Evolutionary conservation across 2,797 vertebrate species (phyloP).

Genomic region (Typhlichthys eigenmanni): DNA sequence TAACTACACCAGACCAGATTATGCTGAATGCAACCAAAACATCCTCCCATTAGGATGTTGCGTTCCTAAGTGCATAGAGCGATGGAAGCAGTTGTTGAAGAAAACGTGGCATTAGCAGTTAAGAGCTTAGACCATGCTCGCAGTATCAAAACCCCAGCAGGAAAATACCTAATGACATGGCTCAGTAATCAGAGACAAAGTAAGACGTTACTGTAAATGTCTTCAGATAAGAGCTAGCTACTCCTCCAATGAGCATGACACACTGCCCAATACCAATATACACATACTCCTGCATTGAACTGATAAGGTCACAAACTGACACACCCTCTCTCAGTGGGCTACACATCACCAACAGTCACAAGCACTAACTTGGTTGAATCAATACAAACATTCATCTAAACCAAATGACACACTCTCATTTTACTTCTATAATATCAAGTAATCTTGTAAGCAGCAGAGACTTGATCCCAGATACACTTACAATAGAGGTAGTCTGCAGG

Average conservation of each 20-base stretch:
- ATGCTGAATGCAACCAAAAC: constrained; percentile 19
- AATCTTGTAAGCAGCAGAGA: no score
- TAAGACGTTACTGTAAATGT: constrained; percentile 61
- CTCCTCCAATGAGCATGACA: constrained; percentile 41
- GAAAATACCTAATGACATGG: constrained; percentile 51
- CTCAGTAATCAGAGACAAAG: constrained; percentile 56
- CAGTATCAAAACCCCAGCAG: constrained; percentile 42
- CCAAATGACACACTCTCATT: background rate
- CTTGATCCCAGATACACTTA: no score
- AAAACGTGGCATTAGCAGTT: constrained; percentile 54
- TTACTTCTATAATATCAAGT: background rate
- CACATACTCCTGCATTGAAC: constrained; percentile 53
- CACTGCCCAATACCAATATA: constrained; percentile 9
- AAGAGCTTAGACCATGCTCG: constrained; percentile 44
- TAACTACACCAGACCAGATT: background rate
- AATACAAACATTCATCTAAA: constrained; percentile 3
- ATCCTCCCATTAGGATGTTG: constrained; percentile 52
- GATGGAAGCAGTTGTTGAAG: constrained; percentile 30
- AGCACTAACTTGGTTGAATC: constrained; percentile 27
- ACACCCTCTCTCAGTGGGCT: constrained; percentile 62
- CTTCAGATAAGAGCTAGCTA: constrained; percentile 42
- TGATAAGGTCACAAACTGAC: constrained; percentile 74
- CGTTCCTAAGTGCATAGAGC: constrained; percentile 42
- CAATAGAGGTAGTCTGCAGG: no score
- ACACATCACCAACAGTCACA: constrained; percentile 29